Evolutionary conservation across 1,140 invertebrate genomes (phyloP), one percentile per base, ranked within the genome.

Genomic region (Ips typographus): DNA sequence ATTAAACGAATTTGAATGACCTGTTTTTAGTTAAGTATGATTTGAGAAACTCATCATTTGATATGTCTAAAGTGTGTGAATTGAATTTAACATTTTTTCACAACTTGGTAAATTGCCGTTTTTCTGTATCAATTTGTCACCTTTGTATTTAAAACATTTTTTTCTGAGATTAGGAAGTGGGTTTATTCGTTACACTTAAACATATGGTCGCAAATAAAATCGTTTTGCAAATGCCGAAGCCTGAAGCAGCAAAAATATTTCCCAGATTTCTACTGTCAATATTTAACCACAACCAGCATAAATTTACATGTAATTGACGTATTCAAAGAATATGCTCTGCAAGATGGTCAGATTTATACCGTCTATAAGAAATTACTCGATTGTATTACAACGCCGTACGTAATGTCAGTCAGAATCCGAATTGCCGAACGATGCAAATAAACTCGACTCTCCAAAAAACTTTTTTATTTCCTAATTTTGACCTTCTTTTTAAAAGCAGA

Each of bases 321-420:
- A 56, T 6, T 59, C 65, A 42, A 67, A n/a, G 55, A 42, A 65
- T 67, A 67, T 67, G 55, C 56, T 56, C 56, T 67, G 59, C 22
- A 56, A 44, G 7, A 57, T 59, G n/a, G 40, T 59, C 44, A 43
- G 43, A 67, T 67, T 67, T 67, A 67, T 67, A 49, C 55, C 55
- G 55, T 67, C 43, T 59, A 59, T 51, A 67, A 59, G 55, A 44
- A 67, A 67, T 67, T 59, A 67, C 56, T 67, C 65, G 43, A 67
- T 67, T 67, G 65, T 67, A 67, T 59, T 67, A 67, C 65, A 67
- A 67, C 59, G 65, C 65, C 38, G 40, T 67, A 56, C 65, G 59
- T 67, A 67, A 67, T 59, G 65, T 67, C 65, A 67, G 65, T 22
- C 22, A 22, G 22, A 22, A 22, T 22, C 22, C 22, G 22, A 22